These are phyloP conservation scores for Ciona savignyi DNA, from an alignment of 23 tunicate genomes.

Conservation along the genomic window DNA sequence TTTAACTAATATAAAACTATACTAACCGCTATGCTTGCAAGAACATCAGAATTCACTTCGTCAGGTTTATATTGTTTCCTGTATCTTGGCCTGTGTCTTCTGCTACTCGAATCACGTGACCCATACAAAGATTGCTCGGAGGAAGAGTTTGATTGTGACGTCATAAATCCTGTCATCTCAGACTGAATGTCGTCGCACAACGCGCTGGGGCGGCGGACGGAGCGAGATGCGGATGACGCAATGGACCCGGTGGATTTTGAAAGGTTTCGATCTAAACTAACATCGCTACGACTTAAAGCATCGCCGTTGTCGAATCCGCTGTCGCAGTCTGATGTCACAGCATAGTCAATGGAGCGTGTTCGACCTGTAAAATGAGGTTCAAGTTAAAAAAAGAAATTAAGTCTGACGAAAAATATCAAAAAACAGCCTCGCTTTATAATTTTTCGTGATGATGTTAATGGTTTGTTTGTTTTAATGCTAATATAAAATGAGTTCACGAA, in stretches of 20 bases:
- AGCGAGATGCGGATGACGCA: not conserved
- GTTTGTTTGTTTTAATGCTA: no score
- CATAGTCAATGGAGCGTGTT: constrained; percentile 27
- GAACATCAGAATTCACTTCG: not conserved
- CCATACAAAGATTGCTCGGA: not conserved
- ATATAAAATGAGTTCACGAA: no score
- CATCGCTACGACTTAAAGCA: constrained; percentile 40
- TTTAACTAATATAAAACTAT: no score
- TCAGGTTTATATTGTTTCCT: not conserved
- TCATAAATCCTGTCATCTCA: not conserved
- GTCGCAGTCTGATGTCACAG: constrained; percentile 62
- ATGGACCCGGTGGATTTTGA: constrained; percentile 55
- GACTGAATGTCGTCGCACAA: not conserved
- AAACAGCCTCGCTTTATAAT: no score
- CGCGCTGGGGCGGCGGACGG: not conserved
- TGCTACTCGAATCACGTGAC: not conserved
- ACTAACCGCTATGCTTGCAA: not conserved
- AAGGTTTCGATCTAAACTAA: constrained; percentile 32
- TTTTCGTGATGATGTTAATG: no score
- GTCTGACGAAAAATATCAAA: not conserved
- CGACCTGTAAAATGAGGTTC: constrained; percentile 31
- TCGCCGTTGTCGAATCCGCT: constrained; percentile 74
- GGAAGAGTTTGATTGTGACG: not conserved
- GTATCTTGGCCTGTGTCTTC: not conserved
- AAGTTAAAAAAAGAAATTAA: not conserved